Evolutionary conservation across 2,888 invertebrate genomes (phyloP).

Genomic region (Priocnemis perturbator): DNA sequence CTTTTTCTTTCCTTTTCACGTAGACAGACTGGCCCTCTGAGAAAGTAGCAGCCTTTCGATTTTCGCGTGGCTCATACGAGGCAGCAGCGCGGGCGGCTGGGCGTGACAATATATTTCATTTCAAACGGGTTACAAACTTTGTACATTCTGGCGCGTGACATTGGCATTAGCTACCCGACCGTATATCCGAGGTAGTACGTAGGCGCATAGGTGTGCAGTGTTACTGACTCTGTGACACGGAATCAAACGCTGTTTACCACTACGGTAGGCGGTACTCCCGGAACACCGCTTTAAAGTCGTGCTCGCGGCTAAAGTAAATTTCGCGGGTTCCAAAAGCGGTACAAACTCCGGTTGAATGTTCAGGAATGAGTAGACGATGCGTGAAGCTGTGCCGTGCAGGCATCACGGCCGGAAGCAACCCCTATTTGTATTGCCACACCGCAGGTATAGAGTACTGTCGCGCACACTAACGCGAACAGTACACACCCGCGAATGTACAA

Average conservation of each 20-base stretch:
- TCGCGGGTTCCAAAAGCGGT: slow-evolving; percentile 55
- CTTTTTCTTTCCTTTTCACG: no score
- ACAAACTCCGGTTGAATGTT: slow-evolving; percentile 51
- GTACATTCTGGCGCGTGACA: slow-evolving; percentile 33
- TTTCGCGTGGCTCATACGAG: no score
- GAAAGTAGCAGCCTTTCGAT: no score
- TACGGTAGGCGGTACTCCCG: slow-evolving; percentile 28
- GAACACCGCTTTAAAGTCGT: slow-evolving; percentile 52
- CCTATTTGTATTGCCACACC: slow-evolving; percentile 56
- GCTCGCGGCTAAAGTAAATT: slow-evolving; percentile 58
- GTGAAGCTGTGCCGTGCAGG: slow-evolving; percentile 55
- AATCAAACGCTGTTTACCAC: slow-evolving; percentile 52
- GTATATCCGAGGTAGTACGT: not conserved
- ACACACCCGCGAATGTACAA: slow-evolving; percentile 28
- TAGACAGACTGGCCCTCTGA: no score
- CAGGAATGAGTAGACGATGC: slow-evolving; percentile 65
- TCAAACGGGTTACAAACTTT: slow-evolving; percentile 19
- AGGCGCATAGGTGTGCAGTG: slow-evolving; percentile 14
- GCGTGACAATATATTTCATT: slow-evolving; percentile 21
- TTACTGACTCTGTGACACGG: slow-evolving; percentile 29
- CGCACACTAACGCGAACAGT: slow-evolving; percentile 27
- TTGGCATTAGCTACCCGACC: slow-evolving; percentile 31
- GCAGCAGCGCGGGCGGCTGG: no score
- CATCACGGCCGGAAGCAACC: slow-evolving; percentile 51
- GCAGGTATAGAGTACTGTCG: slow-evolving; percentile 37